These are phyloP conservation scores for Allolobophora icterica DNA, from an alignment of 2,888 invertebrate species.

Conservation along the genomic window DNA sequence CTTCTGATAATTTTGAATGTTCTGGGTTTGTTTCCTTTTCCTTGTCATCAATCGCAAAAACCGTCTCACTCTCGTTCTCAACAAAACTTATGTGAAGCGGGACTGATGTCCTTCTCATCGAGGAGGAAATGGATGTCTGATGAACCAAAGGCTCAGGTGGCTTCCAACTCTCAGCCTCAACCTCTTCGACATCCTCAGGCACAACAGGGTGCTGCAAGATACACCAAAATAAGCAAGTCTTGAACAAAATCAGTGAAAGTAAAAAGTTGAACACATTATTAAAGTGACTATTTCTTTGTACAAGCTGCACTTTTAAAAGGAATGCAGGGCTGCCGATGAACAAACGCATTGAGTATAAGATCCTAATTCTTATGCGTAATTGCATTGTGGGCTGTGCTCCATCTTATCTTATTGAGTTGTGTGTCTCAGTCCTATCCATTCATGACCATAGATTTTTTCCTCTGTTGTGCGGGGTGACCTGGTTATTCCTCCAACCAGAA, in stretches of 20 bases:
- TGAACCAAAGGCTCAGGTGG: background rate
- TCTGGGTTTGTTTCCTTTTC: conserved; percentile 25
- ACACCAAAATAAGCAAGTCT: background rate
- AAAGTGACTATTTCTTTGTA: conserved; percentile 2
- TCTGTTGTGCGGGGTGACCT: too few species aligned
- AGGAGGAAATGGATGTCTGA: background rate
- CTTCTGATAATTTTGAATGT: background rate
- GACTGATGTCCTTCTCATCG: background rate
- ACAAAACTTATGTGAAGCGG: conserved; percentile 30
- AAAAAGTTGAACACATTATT: background rate
- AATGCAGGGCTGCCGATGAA: background rate
- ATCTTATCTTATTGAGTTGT: too few species aligned
- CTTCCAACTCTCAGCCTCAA: background rate
- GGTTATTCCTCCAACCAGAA: too few species aligned
- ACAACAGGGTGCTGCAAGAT: background rate
- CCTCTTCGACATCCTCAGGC: conserved; percentile 4
- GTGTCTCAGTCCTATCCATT: too few species aligned
- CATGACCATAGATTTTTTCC: too few species aligned
- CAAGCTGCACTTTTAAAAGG: background rate
- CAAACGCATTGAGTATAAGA: too few species aligned
- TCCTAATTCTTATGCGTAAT: too few species aligned
- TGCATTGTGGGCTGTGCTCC: too few species aligned
- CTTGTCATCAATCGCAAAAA: conserved; percentile 52
- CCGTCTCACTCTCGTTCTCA: conserved; percentile 45
- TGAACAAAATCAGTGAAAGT: background rate